phyloP scores from a whole-genome alignment of 2,113 vertebrate genomes.

The Leptosomus discolor region DNA sequence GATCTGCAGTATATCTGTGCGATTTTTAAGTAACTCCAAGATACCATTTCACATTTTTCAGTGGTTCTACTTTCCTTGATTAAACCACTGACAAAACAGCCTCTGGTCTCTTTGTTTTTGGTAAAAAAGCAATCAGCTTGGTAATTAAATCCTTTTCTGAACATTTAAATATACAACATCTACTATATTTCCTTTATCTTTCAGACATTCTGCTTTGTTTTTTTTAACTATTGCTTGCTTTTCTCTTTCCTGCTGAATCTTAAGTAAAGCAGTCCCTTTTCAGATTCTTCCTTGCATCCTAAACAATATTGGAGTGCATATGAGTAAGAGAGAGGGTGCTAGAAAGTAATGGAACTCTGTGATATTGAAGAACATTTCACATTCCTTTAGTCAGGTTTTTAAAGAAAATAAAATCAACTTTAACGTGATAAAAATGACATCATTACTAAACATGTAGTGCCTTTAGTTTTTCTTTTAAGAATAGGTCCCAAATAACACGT shows the following conservation, averaged over 20 bases:
- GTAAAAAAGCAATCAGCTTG: neutral
- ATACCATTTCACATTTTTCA: neutral
- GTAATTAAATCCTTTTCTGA: neutral
- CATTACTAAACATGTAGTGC: neutral
- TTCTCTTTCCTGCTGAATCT: neutral
- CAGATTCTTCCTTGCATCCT: neutral
- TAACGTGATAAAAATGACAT: neutral
- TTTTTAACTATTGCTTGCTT: neutral
- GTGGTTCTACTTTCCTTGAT: neutral
- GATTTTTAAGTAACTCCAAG: neutral
- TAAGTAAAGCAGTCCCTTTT: neutral
- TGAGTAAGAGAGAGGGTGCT: neutral
- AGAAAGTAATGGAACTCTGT: neutral
- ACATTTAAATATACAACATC: neutral
- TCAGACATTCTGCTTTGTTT: neutral
- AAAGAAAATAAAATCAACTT: slow-evolving; percentile 1
- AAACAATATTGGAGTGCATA: neutral
- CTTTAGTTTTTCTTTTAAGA: neutral
- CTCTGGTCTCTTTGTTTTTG: neutral
- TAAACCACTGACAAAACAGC: neutral
- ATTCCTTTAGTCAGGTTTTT: slow-evolving; percentile 3
- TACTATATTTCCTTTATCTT: neutral
- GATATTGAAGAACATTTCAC: slow-evolving; percentile 8
- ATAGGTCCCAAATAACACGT: slow-evolving; percentile 20
- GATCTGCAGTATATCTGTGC: neutral